These are phyloP conservation scores for Drosophila tripunctata DNA, from an alignment of 2,888 invertebrate species.

Conservation along the genomic window DNA sequence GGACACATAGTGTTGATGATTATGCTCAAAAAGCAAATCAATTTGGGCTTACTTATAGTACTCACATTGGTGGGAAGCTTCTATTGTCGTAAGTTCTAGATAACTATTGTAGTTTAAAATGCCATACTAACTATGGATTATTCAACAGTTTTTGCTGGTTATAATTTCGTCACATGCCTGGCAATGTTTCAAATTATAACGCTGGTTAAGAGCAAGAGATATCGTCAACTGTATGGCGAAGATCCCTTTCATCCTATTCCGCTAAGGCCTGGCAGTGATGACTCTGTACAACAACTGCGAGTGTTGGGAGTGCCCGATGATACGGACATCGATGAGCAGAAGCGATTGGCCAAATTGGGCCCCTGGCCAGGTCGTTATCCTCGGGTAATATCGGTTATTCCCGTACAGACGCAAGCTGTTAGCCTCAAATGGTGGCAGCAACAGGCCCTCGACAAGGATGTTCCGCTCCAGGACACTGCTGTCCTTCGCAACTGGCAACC, in stretches of 20 bases:
- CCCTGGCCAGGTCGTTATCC: conserved; percentile 56
- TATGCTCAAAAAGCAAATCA: conserved; percentile 56
- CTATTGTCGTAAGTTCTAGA: conserved; percentile 72
- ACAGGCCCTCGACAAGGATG: conserved; percentile 56
- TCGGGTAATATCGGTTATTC: conserved; percentile 64
- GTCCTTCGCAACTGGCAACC: conserved; percentile 63
- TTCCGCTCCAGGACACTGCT: conserved; percentile 44
- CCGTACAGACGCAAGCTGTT: conserved; percentile 40
- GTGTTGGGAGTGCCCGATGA: conserved; percentile 72
- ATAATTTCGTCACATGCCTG: conserved; percentile 77
- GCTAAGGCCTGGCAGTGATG: conserved; percentile 4
- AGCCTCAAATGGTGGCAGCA: conserved; percentile 67
- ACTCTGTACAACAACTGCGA: conserved; percentile 64
- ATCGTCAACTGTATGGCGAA: conserved; percentile 80
- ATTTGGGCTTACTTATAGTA: conserved; percentile 79
- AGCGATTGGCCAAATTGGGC: conserved; percentile 65
- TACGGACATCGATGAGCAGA: conserved; percentile 77
- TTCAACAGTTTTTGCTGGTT: conserved; percentile 77
- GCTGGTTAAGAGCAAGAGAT: conserved; percentile 72
- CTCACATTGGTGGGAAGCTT: conserved; percentile 81
- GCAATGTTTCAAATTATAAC: conserved; percentile 81
- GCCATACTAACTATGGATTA: too few relatives aligned
- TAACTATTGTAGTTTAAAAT: not conserved
- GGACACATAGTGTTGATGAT: conserved; percentile 81
- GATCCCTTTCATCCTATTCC: conserved; percentile 75